Evolutionary conservation across 2,797 vertebrate genomes (phyloP), one percentile per base, ranked within the genome.

Genomic region (Scleropages formosus): DNA sequence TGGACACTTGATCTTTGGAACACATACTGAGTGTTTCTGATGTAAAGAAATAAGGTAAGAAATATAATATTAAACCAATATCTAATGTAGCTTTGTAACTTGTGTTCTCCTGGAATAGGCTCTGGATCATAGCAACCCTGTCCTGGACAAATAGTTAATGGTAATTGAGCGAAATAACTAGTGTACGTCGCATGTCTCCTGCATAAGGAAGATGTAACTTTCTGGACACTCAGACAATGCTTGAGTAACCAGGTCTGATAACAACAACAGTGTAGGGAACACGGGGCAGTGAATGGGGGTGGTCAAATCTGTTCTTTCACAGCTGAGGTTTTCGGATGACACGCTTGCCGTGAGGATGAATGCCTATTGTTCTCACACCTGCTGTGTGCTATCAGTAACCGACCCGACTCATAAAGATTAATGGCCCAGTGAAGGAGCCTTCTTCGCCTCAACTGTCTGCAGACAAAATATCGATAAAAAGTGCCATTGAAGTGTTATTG

Each of bases 391-490:
- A 44, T 69, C 56, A 60, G 64, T 18, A 46, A 75, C 53, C 60
- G 56, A 68, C 20, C 58, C 64, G 18, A 22, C 46, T n/a, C 22
- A 47, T 47, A 24, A 75, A 75, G 53, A 69, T 68, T 60, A 75
- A 75, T 9, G 24, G 15, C 15, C 65, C 58, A 68, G 61, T 59
- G 24, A 58, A 66, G 64, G 44, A 60, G 31, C 53, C 24, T n/a
- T 56, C 74, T 15, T 60, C 13, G 8, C 39, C 13, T 75, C 74
- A 26, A 31, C 74, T 26, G 56, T 69, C 58, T 60, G 1, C 22
- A 58, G 53, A n/a, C 15, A 61, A 4, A 61, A 20, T 4, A 3
- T 15, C 8, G 46, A n/a, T 8, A 53, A 15, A 4, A 20, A 27
- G 27, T 13, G 59, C 39, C 31, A 7, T 20, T 68, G 61, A 56